These are phyloP conservation scores for Tor tambroides DNA, from an alignment of 2,113 vertebrate species.

Conservation along the genomic window DNA sequence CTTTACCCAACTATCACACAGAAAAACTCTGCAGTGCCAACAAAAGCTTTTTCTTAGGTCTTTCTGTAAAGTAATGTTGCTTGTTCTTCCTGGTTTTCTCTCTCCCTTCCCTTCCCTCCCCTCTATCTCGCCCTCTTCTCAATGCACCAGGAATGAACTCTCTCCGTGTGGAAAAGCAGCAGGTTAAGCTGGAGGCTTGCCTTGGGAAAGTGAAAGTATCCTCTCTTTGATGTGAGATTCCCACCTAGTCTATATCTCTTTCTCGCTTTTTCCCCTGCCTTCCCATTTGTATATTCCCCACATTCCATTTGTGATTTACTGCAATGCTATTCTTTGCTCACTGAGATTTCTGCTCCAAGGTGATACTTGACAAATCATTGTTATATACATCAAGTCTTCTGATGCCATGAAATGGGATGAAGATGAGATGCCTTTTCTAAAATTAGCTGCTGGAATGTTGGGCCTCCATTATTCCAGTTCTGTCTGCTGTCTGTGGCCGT, in stretches of 20 bases:
- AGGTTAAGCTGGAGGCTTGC: slow-evolving; percentile 54
- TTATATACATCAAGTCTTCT: neutral
- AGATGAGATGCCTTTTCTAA: neutral
- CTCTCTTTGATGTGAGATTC: slow-evolving; percentile 56
- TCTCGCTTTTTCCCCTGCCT: neutral
- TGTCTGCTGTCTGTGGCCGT: neutral
- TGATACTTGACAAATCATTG: neutral
- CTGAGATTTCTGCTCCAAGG: neutral
- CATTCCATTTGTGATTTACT: neutral
- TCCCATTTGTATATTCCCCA: neutral
- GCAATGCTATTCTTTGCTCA: neutral
- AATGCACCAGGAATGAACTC: slow-evolving; percentile 57
- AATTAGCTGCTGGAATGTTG: neutral
- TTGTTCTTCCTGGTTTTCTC: neutral
- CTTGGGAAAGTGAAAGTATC: slow-evolving; percentile 54
- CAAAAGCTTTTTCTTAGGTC: neutral
- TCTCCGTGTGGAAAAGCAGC: slow-evolving; percentile 43
- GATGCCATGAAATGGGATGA: neutral
- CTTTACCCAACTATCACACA: no score
- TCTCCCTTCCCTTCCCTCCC: no score
- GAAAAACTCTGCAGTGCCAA: neutral
- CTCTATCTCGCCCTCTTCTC: neutral
- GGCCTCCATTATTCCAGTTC: neutral
- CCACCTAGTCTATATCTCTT: slow-evolving; percentile 29
- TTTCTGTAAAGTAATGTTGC: neutral